phyloP scores from a whole-genome alignment of 2,888 invertebrate species.

The Sicus ferrugineus region DNA sequence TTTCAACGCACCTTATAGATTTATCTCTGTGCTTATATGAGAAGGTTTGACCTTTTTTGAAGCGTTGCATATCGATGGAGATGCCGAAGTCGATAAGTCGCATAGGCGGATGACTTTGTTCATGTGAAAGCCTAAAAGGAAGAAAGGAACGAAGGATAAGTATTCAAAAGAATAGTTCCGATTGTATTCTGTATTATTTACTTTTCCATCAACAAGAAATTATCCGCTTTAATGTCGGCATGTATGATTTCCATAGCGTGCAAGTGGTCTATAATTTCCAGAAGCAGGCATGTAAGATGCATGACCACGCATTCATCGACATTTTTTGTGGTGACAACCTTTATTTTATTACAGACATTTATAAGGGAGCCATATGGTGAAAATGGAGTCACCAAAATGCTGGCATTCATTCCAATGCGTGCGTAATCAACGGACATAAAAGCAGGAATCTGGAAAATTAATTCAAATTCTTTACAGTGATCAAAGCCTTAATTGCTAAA shows the following conservation, averaged over 20 bases:
- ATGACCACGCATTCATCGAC: constrained; percentile 79
- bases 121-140: constrained; percentile 67
- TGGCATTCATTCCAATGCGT: constrained; percentile 81
- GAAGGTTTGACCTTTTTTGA: constrained; percentile 80
- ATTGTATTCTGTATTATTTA: constrained; percentile 61
- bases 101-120: constrained; percentile 69
- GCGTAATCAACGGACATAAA: constrained; percentile 82
- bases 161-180: not conserved
- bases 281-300: constrained; percentile 82
- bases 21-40: constrained; percentile 71
- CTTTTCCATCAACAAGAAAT: constrained; percentile 82
- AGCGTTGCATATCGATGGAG: constrained; percentile 89
- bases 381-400: constrained; percentile 81
- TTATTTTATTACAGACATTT: constrained; percentile 77
- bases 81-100: constrained; percentile 94
- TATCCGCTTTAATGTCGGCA: constrained; percentile 95
- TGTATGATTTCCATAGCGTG: constrained; percentile 91
- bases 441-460: constrained; percentile 69
- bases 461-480: not conserved
- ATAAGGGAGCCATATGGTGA: constrained; percentile 83
- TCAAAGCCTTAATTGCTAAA: not conserved
- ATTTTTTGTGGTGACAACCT: constrained; percentile 73
- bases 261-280: constrained; percentile 83
- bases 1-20: constrained; percentile 86
- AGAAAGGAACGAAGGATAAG: constrained; percentile 57